Percentiles rank a stretch among this genome's conserved stretches.
These are phyloP conservation scores for Lasioglossum villosulum DNA, from an alignment of 2,888 invertebrate genomes.

Conservation along the genomic window DNA sequence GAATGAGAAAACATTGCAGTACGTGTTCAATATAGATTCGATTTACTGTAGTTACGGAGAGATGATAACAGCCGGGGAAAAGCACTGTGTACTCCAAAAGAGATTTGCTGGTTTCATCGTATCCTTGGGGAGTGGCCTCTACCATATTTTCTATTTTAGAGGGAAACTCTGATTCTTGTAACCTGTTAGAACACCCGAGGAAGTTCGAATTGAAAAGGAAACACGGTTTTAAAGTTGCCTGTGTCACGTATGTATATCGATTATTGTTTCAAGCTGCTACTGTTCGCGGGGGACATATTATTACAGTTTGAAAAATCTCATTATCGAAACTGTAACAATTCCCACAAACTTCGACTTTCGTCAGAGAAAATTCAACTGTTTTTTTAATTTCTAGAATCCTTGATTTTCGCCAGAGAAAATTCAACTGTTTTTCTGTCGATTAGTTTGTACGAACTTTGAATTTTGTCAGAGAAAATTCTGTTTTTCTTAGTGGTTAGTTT, in stretches of 20 bases:
- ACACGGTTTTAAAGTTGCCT: background rate
- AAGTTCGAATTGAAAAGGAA: slow-evolving; percentile 8
- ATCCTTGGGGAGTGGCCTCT: slow-evolving; percentile 25
- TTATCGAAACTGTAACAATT: background rate
- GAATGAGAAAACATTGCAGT: background rate
- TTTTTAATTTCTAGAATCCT: background rate
- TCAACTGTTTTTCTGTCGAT: background rate
- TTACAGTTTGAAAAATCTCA: background rate
- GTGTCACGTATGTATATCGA: background rate
- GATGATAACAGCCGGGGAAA: slow-evolving; percentile 11
- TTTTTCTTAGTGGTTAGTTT: background rate
- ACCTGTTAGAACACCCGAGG: slow-evolving; percentile 5
- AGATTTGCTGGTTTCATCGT: slow-evolving; percentile 27
- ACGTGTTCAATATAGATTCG: slow-evolving; percentile 1
- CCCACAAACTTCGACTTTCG: background rate
- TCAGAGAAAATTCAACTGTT: background rate
- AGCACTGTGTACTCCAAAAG: slow-evolving; percentile 11
- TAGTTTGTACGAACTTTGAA: background rate
- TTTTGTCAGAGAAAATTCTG: background rate
- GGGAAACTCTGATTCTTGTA: slow-evolving; percentile 9
- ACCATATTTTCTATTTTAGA: slow-evolving; percentile 16
- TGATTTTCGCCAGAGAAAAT: background rate
- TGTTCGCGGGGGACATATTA: background rate
- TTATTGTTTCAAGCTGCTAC: background rate
- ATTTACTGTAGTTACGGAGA: slow-evolving; percentile 18